A percentile compares a stretch with the other conserved stretches of the same genome.
These are phyloP conservation scores for Anthonomus grandis DNA, from an alignment of 1,140 invertebrate species.

Conservation along the genomic window DNA sequence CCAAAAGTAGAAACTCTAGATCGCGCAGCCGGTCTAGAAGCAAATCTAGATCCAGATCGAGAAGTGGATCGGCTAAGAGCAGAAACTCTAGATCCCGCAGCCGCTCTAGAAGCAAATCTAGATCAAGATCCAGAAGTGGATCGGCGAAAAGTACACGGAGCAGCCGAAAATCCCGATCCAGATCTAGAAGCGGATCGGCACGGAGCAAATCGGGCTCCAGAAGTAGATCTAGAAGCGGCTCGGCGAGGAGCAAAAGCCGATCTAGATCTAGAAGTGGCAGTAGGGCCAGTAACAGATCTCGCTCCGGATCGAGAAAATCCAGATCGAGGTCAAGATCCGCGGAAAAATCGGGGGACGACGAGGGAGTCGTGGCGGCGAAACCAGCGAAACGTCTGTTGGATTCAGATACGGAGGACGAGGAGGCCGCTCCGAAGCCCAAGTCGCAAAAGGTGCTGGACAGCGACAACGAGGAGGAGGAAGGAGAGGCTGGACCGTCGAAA, in stretches of 20 bases:
- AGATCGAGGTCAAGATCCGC: slow-evolving; percentile 45
- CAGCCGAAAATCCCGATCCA: slow-evolving; percentile 25
- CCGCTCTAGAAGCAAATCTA: not conserved
- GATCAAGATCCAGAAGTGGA: slow-evolving; percentile 10
- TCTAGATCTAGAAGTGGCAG: slow-evolving; percentile 25
- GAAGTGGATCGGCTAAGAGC: slow-evolving; percentile 2
- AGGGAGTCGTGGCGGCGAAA: not conserved
- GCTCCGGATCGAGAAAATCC: slow-evolving; percentile 27
- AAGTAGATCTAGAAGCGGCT: slow-evolving; percentile 15
- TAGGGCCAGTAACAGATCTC: slow-evolving; percentile 10
- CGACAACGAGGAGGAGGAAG: slow-evolving; percentile 54
- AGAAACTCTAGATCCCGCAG: slow-evolving; percentile 11
- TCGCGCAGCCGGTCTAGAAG: slow-evolving; percentile 39
- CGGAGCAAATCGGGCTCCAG: not conserved
- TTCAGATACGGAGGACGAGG: slow-evolving; percentile 59
- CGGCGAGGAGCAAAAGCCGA: slow-evolving; percentile 23
- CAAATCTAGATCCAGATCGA: slow-evolving; percentile 28
- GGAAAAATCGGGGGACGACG: slow-evolving; percentile 11
- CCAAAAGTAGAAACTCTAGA: slow-evolving; percentile 38
- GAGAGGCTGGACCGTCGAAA: slow-evolving; percentile 44
- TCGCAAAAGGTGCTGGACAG: slow-evolving; percentile 51
- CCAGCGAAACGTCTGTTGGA: slow-evolving; percentile 47
- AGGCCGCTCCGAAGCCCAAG: slow-evolving; percentile 43
- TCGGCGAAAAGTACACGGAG: slow-evolving; percentile 2
- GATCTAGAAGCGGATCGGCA: slow-evolving; percentile 16